Evolutionary conservation across 2,797 vertebrate genomes (phyloP), one percentile per base, ranked within the genome.

Genomic region (Taenioides sp.): DNA sequence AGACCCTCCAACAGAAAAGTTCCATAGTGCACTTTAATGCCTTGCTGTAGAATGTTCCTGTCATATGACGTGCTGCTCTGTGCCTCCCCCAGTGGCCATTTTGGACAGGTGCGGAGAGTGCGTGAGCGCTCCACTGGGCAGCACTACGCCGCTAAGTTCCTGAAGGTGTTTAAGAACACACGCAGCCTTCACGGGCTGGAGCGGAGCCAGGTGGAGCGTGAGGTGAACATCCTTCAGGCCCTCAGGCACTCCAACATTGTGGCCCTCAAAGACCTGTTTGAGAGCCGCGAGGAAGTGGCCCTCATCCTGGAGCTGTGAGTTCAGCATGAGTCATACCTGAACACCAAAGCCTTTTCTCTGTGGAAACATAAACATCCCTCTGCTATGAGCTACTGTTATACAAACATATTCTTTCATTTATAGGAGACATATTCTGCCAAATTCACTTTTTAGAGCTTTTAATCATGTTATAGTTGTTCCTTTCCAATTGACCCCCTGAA

Each of bases 281-380:
- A 93, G 85, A 92, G 94, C 88, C 85, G 86, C 16, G 87, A 92
- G 0, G 93, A 96, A 85, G 83, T 94, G 89, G 94, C 95, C 67
- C 93, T 94, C 2, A 72, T 96, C 49, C 79, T 95, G 84, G 95
- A 96, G 84, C 91, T 95, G 94, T 96, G 85, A 93, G 96, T 92
- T 27, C 17, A 23, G 20, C 55, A 58, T 16, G 1, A 12, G 1
- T 27, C 55, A 11, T 22, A 25, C 7, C 4, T 34, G 34, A 37
- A 37, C 34, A 37, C 9, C 34, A 37, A 10, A 10, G 34, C 34
- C 10, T 37, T 37, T 37, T 37, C 1, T 37, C 9, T 37, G 9
- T 37, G 34, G 34, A 37, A 37, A 37, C 34, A 37, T 9, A 37
- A 10, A 37, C 7, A 37, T 37, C 34, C 34, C 34, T 37, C 34